A percentile compares a stretch with the other conserved stretches of the same genome.
These are phyloP conservation scores for Oenanthe melanoleuca DNA, from an alignment of 2,113 vertebrate genomes.

Conservation along the genomic window DNA sequence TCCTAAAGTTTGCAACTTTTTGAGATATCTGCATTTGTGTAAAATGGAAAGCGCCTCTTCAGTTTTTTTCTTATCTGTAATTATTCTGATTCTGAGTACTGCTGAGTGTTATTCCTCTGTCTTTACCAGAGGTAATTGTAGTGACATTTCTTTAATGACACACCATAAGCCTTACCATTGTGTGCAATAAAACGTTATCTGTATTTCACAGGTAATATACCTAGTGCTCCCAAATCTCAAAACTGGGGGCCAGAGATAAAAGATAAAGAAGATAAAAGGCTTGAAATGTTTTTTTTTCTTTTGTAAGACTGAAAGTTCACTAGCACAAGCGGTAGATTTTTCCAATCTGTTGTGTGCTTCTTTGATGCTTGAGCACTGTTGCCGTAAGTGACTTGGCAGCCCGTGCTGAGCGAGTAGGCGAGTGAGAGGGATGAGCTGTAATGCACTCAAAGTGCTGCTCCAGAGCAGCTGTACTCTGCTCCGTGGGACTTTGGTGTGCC, in stretches of 20 bases:
- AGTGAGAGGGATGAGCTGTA: background rate
- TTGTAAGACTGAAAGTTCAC: background rate
- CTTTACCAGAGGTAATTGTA: background rate
- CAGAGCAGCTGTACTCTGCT: background rate
- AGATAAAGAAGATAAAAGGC: background rate
- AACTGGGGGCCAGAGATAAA: background rate
- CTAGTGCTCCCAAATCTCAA: background rate
- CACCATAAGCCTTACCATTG: background rate
- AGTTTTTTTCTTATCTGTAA: background rate
- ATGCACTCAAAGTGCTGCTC: background rate
- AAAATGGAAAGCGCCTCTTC: background rate
- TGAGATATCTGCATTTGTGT: background rate
- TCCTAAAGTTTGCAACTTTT: background rate
- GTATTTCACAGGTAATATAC: background rate
- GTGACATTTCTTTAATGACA: background rate
- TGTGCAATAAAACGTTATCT: background rate
- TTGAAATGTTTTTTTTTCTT: background rate
- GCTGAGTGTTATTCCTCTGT: background rate
- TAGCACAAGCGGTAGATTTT: background rate
- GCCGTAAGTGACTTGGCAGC: background rate
- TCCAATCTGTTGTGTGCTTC: background rate
- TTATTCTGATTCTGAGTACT: background rate
- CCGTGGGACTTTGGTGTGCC: background rate
- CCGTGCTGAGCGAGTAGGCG: background rate
- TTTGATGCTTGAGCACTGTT: background rate